Base-by-base conservation (phyloP, 1,140 invertebrate genomes). In the Dufourea novaeangliae region DNA sequence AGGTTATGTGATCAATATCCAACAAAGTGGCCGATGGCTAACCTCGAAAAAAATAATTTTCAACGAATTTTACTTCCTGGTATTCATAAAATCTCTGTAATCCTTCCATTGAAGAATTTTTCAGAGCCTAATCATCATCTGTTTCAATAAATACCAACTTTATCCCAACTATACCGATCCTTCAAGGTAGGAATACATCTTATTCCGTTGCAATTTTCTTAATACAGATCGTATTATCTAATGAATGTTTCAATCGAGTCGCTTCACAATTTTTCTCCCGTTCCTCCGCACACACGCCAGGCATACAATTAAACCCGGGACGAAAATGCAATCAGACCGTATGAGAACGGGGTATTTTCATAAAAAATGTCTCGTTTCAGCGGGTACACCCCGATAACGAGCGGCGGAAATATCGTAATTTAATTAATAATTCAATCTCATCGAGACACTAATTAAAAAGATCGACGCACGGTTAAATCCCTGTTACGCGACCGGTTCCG, bases 381-480 rank as follows among this genome's bases (percentile, higher is more conserved):
- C 39, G 39, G 39, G 39, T 32, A 68, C 59, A 59, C 29, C 34
- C 5, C 54, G 70, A 41, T 62, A 82, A 82, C 44, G 50, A 78
- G 68, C 62, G 52, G 29, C 20, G 20, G 52, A 41, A 70, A 27
- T 64, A 52, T 82, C 59, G 59, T 71, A 46, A 82, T 82, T 77
- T 71, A 78, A 81, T 82, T 77, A 77, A 67, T 70, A 77, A 71
- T 77, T 77, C 75, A 76, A 82, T 82, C 71, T 70, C 50, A 78
- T 72, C 50, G 27, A 50, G 39, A 7, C 44, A 34, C 46, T 52
- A 78, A 82, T 67, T 78, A 69, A 67, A 70, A 70, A 76, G 72
- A 77, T 74, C 67, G 54, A 67, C 64, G 69, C 54, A 59, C 41
- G 50, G 64, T 82, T 52, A 68, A 82, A 80, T 77, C 78, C 54